These are phyloP conservation scores for Hartigia nigra DNA, from an alignment of 2,888 invertebrate genomes.

Conservation along the genomic window DNA sequence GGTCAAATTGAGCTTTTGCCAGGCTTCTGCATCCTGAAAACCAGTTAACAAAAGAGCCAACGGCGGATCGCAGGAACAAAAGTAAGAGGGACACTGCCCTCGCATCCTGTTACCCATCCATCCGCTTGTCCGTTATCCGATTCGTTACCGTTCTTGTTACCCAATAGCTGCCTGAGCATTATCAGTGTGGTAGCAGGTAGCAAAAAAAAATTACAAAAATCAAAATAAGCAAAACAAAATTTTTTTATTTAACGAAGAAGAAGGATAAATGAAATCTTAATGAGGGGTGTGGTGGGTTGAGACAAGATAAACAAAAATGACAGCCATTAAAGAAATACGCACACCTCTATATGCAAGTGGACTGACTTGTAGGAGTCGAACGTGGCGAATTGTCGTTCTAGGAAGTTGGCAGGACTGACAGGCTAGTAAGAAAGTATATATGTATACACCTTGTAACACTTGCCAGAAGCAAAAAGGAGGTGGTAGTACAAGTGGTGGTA, in stretches of 20 bases:
- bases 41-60: constrained; percentile 32
- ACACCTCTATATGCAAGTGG: not conserved
- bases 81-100: constrained; percentile 40
- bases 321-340: no score
- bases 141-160: constrained; percentile 4
- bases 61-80: constrained; percentile 47
- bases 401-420: not conserved
- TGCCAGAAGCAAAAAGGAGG: constrained; percentile 20
- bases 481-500: constrained; percentile 15
- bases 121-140: constrained; percentile 10
- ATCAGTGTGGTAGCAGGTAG: not conserved
- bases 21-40: constrained; percentile 63
- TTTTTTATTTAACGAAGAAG: no score
- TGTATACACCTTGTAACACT: not conserved
- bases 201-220: not conserved
- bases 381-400: not conserved
- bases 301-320: not conserved
- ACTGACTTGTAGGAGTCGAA: not conserved
- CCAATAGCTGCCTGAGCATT: not conserved
- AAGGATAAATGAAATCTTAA: not conserved
- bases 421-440: not conserved
- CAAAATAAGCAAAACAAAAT: not conserved
- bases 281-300: not conserved
- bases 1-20: constrained; percentile 63
- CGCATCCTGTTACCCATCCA: constrained; percentile 44